Percentiles rank a stretch among this genome's conserved stretches.
phyloP scores from a whole-genome alignment of 2,113 vertebrate species.

The Pelvicachromis taeniatus region DNA sequence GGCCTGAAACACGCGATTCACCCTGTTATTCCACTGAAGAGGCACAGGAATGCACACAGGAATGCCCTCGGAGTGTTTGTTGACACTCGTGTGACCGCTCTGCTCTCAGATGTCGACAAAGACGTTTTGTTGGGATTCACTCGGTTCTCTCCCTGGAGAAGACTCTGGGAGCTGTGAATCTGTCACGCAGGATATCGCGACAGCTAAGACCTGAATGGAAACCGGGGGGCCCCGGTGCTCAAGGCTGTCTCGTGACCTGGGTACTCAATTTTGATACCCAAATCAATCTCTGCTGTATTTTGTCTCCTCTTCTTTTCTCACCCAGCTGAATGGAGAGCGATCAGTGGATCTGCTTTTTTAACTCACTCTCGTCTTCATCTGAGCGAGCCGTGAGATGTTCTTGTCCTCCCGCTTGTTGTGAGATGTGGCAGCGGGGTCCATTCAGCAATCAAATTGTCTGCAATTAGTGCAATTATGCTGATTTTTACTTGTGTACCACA shows the following conservation, averaged over 20 bases:
- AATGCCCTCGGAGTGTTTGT: slow-evolving; percentile 65
- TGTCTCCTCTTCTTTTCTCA: slow-evolving; percentile 9
- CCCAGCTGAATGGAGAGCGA: slow-evolving; percentile 60
- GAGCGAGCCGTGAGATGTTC: slow-evolving; percentile 69
- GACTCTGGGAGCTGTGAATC: slow-evolving; percentile 36
- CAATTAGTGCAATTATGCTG: slow-evolving; percentile 87
- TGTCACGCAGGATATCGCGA: slow-evolving; percentile 57
- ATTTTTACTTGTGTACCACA: slow-evolving; percentile 79
- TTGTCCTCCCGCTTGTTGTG: slow-evolving; percentile 67
- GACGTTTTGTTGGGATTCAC: slow-evolving; percentile 71
- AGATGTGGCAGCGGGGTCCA: slow-evolving; percentile 77
- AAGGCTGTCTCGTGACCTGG: slow-evolving; percentile 62
- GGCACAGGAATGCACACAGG: slow-evolving; percentile 63
- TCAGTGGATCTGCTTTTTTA: slow-evolving; percentile 59
- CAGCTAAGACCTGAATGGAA: slow-evolving; percentile 55
- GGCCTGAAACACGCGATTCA: slow-evolving; percentile 13
- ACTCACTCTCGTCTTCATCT: slow-evolving; percentile 72
- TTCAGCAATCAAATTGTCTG: slow-evolving; percentile 76
- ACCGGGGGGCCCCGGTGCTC: slow-evolving; percentile 33
- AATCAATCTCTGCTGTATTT: slow-evolving; percentile 56
- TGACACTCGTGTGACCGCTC: slow-evolving; percentile 59
- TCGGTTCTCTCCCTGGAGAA: slow-evolving; percentile 54
- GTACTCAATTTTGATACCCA: slow-evolving; percentile 62
- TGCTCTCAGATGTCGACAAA: slow-evolving; percentile 67
- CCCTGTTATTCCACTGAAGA: slow-evolving; percentile 49